Evolutionary conservation across 2,113 vertebrate species (phyloP).

Genomic region (Pampusana beccarii): DNA sequence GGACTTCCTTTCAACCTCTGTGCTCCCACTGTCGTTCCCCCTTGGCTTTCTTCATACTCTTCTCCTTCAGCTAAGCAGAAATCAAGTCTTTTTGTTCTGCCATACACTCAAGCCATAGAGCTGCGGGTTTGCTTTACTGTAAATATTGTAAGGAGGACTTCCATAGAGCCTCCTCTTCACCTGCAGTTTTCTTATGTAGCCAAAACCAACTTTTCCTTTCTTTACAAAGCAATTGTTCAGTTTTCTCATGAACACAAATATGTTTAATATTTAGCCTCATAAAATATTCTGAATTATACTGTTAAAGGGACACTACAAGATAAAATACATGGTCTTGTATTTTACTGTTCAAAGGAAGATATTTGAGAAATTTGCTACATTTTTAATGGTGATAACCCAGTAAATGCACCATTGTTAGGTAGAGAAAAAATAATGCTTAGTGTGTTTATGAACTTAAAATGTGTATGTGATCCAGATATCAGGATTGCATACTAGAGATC

Average conservation of each 20-base stretch:
- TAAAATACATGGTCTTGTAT: neutral
- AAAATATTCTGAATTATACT: neutral
- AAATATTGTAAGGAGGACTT: neutral
- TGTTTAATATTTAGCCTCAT: neutral
- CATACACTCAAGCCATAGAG: neutral
- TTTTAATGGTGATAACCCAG: neutral
- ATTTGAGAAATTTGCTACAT: neutral
- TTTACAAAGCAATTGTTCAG: neutral
- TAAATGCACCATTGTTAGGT: neutral
- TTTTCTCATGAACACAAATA: neutral
- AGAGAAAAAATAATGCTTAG: neutral
- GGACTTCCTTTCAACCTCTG: neutral
- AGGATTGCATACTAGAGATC: neutral
- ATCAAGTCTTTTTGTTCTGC: neutral
- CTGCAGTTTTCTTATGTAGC: neutral
- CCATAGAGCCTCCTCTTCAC: neutral
- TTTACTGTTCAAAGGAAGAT: neutral
- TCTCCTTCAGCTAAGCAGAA: neutral
- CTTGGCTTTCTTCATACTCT: neutral
- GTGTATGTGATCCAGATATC: neutral
- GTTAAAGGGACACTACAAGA: neutral
- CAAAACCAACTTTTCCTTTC: neutral
- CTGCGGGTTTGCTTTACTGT: neutral
- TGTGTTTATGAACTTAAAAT: neutral
- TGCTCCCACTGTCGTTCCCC: neutral